phyloP scores from a whole-genome alignment of 2,113 vertebrate genomes.

The Actenoides lindsayi region DNA sequence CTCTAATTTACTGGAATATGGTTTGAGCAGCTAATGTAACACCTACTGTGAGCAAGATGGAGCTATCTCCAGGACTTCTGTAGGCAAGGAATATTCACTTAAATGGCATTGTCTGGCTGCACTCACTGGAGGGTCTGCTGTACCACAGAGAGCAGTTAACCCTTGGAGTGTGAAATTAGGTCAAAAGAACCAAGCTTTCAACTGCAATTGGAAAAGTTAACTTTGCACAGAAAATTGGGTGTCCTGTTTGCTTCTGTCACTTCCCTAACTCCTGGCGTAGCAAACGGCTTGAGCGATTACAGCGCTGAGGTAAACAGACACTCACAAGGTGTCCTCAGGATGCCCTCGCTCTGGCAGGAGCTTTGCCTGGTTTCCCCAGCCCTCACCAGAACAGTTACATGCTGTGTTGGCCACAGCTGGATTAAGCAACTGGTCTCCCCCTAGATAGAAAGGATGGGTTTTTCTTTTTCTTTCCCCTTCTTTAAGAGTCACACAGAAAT shows the following conservation, averaged over 20 bases:
- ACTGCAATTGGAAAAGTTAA: conserved; percentile 67
- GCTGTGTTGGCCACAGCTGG: neutral
- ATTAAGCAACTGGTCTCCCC: neutral
- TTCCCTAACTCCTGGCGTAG: neutral
- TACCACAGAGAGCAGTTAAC: conserved; percentile 56
- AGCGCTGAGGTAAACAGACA: neutral
- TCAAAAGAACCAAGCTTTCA: conserved; percentile 59
- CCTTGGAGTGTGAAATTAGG: conserved; percentile 70
- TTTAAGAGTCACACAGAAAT: neutral
- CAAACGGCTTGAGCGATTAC: neutral
- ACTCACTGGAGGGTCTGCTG: conserved; percentile 43
- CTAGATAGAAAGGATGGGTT: neutral
- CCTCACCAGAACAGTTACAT: neutral
- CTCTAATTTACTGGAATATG: conserved; percentile 83
- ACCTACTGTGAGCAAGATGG: conserved; percentile 78
- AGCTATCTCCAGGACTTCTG: conserved; percentile 71
- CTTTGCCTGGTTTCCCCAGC: neutral
- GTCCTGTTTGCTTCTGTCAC: conserved; percentile 45
- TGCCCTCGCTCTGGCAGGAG: neutral
- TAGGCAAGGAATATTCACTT: conserved; percentile 63
- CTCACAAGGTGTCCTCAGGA: neutral
- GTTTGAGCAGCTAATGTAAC: conserved; percentile 80
- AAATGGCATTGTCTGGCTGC: conserved; percentile 67
- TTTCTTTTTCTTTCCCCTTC: neutral
- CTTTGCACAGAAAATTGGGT: conserved; percentile 50